Evolutionary conservation across 2,113 vertebrate genomes (phyloP), one percentile per base, ranked within the genome.

Genomic region (Bubo scandiacus): DNA sequence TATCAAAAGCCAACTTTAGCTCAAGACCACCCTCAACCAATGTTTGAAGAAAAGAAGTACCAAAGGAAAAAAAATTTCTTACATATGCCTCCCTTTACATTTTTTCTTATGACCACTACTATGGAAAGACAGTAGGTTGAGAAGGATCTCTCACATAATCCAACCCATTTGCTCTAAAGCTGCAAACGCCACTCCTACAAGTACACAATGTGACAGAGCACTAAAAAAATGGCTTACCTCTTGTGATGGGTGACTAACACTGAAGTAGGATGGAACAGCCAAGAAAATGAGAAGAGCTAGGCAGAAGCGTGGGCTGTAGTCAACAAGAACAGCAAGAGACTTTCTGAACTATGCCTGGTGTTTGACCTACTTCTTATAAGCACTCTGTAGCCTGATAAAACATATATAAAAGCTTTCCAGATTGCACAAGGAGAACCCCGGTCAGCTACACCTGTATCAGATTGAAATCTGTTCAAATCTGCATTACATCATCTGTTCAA

Each of bases 321-420:
- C 96, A 96, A 97, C 94, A 96, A 92, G 96, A 96, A 85, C 91
- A 91, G 90, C 81, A 97, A 91, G 92, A 92, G 93, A 95, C 93
- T 95, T 93, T 92, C 73, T 94, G 93, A 96, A 97, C 96, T 93
- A 90, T 85, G 78, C 38, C 45, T 97, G 49, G 79, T 88, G 81
- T 96, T 95, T 93, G 93, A 97, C 96, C 96, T 93, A 96, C 84
- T 96, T 96, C 91, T 89, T 71, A 54, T 6, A 88, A 93, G 90
- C 40, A 36, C 84, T 42, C 89, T 90, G 84, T 43, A 90, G 74
- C 66, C 49, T 90, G 90, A 96, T 78, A 91, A 94, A 85, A 90
- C 40, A 90, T 38, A 88, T 6, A 85, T 73, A 80, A 95, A 96
- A 93, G 81, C 82, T 57, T 93, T 91, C 61, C 54, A 87, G 81